Evolutionary conservation across 2,797 vertebrate species (phyloP), one percentile per base, ranked within the genome.

Genomic region (Cynodonichthys magdalenae): DNA sequence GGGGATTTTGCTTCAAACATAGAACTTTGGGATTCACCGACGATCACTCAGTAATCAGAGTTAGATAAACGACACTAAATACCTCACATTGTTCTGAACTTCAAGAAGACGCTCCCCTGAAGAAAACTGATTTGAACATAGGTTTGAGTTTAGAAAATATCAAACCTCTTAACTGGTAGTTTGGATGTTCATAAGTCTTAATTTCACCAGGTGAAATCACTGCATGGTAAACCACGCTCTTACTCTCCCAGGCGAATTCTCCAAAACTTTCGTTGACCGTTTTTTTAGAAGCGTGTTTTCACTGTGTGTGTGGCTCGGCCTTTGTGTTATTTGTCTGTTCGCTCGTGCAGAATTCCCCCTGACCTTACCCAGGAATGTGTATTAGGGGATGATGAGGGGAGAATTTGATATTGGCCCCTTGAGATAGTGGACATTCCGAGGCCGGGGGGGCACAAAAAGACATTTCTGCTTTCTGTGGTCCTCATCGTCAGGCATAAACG

Each of bases 391-490:
- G 86, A 87, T 86, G 87, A 92, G 85, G 83, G 81, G 90, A 92
- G 91, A 94, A 94, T 91, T 92, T 94, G 94, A 94, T 94, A 94
- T 94, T 94, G 79, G 82, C 81, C 89, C 84, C 85, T 81, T 60
- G 90, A 93, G 94, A 94, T 93, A 94, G 93, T 90, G 91, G 89
- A 92, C 93, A 93, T 94, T 94, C 94, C 93, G 85, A 75, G 84
- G 89, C 81, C 82, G 72, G 79, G 83, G 89, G 2, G 85, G 84
- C 90, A 94, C 94, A 94, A 92, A 93, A 93, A 93, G 92, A 89
- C 89, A 89, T 93, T 92, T 93, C 93, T 93, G 91, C 92, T 93
- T 88, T 87, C 88, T 77, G 83, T 81, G 86, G 89, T 89, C 85
- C 88, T 87, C 89, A 65, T 92, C 87, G 87, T 88, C 90, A 83